Evolutionary conservation across 2,888 invertebrate genomes (phyloP).

Genomic region (Parnassius mnemosyne): DNA sequence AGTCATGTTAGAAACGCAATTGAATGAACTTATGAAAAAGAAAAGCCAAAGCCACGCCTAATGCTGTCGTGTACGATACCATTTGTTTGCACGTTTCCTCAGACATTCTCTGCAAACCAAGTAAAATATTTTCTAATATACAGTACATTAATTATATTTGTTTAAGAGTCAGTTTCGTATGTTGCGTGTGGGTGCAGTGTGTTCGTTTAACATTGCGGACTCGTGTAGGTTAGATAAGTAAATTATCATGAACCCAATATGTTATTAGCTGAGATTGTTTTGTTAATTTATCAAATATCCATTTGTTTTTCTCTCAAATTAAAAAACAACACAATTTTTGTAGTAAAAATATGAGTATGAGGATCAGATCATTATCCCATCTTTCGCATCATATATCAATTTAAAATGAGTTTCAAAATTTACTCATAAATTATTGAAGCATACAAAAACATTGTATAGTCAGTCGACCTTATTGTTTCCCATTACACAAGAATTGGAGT

Average conservation of each 20-base stretch:
- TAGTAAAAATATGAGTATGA: no score
- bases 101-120: conserved; percentile 90
- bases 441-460: not conserved
- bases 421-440: no score
- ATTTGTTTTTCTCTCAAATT: no score
- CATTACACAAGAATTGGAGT: not conserved
- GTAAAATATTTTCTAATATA: conserved; percentile 72
- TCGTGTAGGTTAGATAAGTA: conserved; percentile 1
- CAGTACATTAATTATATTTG: conserved; percentile 38
- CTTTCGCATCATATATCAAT: no score
- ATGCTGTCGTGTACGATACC: conserved; percentile 81
- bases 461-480: not conserved
- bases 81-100: conserved; percentile 91
- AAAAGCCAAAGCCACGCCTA: conserved; percentile 80
- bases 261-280: not conserved
- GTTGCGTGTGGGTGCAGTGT: conserved; percentile 28
- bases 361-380: no score
- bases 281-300: not conserved
- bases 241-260: no score
- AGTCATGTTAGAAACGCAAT: conserved; percentile 75
- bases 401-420: no score
- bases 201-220: conserved; percentile 10
- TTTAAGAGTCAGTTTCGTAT: conserved; percentile 27
- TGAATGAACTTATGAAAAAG: conserved; percentile 72
- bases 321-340: no score